Conservation (phyloP, 2,888 invertebrate genomes). For the Melanargia galathea region DNA sequence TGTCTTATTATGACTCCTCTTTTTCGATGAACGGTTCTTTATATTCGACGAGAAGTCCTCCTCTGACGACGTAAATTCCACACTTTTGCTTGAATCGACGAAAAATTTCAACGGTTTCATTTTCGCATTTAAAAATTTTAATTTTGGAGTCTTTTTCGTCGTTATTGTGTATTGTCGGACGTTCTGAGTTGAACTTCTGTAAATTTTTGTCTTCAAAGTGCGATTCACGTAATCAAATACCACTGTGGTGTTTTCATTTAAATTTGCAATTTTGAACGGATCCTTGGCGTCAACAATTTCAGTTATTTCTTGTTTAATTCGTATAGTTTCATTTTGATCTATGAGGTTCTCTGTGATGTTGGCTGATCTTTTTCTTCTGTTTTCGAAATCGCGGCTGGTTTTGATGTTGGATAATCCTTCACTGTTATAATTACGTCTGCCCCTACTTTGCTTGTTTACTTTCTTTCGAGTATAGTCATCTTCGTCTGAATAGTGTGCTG, state of each 20-base stretch:
- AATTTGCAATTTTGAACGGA: constrained; percentile 14
- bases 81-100: constrained; percentile 43
- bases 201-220: constrained; percentile 6
- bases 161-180: background rate
- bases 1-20: constrained; percentile 39
- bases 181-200: background rate
- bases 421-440: constrained; percentile 31
- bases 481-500: constrained; percentile 40
- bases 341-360: constrained; percentile 49
- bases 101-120: constrained; percentile 44
- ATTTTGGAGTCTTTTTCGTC: constrained; percentile 39
- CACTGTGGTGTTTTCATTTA: constrained; percentile 17
- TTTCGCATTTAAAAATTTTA: constrained; percentile 42
- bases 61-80: constrained; percentile 51
- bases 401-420: constrained; percentile 34
- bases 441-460: constrained; percentile 15
- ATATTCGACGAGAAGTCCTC: constrained; percentile 55
- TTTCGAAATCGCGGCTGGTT: constrained; percentile 41
- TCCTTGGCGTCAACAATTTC: background rate
- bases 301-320: background rate
- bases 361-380: constrained; percentile 51
- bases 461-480: constrained; percentile 31
- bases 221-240: constrained; percentile 23
- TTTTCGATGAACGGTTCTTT: constrained; percentile 48
- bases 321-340: constrained; percentile 22